Evolutionary conservation across 2,797 vertebrate genomes (phyloP).

Genomic region (Sebastes trivittatus): DNA sequence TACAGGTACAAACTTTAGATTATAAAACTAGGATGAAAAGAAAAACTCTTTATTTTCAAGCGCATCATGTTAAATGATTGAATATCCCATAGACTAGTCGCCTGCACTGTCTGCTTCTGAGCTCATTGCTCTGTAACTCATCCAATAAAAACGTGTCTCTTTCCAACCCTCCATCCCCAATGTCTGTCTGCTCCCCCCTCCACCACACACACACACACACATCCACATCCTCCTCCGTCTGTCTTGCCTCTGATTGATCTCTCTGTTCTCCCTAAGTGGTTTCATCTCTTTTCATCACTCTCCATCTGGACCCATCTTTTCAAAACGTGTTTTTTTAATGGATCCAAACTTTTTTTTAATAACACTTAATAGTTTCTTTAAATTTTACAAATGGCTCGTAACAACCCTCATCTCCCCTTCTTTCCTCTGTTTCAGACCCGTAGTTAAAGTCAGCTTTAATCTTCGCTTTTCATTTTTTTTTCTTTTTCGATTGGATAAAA

Average conservation of each 20-base stretch:
- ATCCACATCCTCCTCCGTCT: conserved; percentile 63
- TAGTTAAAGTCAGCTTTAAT: conserved; percentile 57
- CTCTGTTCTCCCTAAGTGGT: conserved; percentile 73
- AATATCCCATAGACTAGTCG: conserved; percentile 23
- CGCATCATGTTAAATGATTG: conserved; percentile 31
- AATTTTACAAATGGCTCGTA: conserved; percentile 68
- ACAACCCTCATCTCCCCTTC: conserved; percentile 14
- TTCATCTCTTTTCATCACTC: conserved; percentile 77
- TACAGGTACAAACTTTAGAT: conserved; percentile 6
- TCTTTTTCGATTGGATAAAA: conserved; percentile 50
- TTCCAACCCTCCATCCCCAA: conserved; percentile 52
- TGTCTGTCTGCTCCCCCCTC: conserved; percentile 29
- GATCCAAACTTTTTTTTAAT: conserved; percentile 54
- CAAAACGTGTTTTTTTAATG: conserved; percentile 59
- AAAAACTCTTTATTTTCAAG: conserved; percentile 16
- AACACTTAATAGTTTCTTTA: conserved; percentile 61
- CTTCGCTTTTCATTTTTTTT: conserved; percentile 48
- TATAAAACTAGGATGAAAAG: neutral
- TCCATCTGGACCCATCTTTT: conserved; percentile 75
- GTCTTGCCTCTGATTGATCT: conserved; percentile 75
- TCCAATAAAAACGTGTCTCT: conserved; percentile 61
- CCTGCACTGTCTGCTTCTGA: conserved; percentile 37
- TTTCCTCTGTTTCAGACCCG: conserved; percentile 16
- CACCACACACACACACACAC: conserved; percentile 5
- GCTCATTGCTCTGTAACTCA: conserved; percentile 53